Base-by-base conservation (phyloP, 2,797 vertebrate species). In the Ctenopoma multispine region DNA sequence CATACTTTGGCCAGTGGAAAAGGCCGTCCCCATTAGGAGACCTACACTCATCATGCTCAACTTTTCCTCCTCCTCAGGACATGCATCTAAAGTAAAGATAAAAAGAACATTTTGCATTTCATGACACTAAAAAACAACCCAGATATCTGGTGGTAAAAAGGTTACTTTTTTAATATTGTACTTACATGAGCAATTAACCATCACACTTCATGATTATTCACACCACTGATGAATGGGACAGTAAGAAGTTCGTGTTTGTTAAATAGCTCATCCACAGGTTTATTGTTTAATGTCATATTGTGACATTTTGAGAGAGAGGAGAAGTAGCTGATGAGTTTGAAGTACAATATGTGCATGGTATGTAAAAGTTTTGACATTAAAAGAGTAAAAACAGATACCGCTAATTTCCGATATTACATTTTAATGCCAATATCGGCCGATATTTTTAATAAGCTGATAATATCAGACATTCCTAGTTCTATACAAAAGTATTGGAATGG, bases 31-130 rank as follows among this genome's bases (percentile, higher is more conserved):
- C 93, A 0, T 97, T 96, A 8, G 96, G 96, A 84, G 94, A 92
- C 68, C 96, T 97, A 76, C 24, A 88, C 72, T 91, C 95, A 96
- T 96, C 69, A 95, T 90, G 86, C 90, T 93, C 0, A 96, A 68
- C 31, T 84, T 57, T 63, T 83, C 50, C 27, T 97, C 95, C 18
- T 95, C 92, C 66, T 94, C 82, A 1, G 82, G 40, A 48, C 92
- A 94, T 4, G 1, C 1, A 10, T 15, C 94, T 93, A 24, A 61
- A 84, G 81, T n/a, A 14, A n/a, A n/a, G n/a, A n/a, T n/a, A 64
- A 4, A 15, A 31, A n/a, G 75, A 67, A 46, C 4, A 20, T 7
- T 27, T 31, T 24, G 5, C 3, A 61, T 7, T 27, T 5, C 18
- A 40, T 9, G 9, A n/a, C n/a, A 7, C 20, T 24, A 9, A 41